Conservation (phyloP, 2,888 invertebrate species). For the Acanthosepion esculentum region DNA sequence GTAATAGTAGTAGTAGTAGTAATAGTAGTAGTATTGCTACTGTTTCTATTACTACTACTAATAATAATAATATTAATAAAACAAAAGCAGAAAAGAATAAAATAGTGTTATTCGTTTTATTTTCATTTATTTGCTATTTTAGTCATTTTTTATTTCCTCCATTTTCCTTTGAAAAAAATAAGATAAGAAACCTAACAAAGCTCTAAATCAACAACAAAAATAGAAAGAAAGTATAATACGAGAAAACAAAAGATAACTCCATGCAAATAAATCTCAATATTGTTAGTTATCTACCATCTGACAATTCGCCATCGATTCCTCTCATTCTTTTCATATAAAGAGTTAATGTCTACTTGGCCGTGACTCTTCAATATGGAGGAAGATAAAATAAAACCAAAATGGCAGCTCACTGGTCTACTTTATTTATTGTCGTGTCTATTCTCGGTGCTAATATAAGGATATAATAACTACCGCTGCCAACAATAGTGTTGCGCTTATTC, state of each 20-base stretch:
- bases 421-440: conserved; percentile 6
- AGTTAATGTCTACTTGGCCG: background rate
- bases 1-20: no score
- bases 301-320: background rate
- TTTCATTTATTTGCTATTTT: no score
- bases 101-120: no score
- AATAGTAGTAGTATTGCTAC: no score
- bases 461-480: conserved; percentile 14
- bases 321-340: background rate
- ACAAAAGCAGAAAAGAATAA: no score
- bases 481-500: conserved; percentile 10
- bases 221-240: background rate
- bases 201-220: background rate
- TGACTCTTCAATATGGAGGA: conserved; percentile 6
- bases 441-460: background rate
- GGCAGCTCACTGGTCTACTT: background rate
- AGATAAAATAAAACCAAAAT: background rate
- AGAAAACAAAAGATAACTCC: background rate
- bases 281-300: conserved; percentile 1
- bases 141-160: no score
- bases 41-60: no score
- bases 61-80: no score
- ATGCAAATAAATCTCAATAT: conserved; percentile 8
- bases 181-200: background rate
- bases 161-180: no score